A percentile compares a stretch with the other conserved stretches of the same genome.
phyloP scores from a whole-genome alignment of 2,113 vertebrate genomes.

The Nyctibius bracteatus region DNA sequence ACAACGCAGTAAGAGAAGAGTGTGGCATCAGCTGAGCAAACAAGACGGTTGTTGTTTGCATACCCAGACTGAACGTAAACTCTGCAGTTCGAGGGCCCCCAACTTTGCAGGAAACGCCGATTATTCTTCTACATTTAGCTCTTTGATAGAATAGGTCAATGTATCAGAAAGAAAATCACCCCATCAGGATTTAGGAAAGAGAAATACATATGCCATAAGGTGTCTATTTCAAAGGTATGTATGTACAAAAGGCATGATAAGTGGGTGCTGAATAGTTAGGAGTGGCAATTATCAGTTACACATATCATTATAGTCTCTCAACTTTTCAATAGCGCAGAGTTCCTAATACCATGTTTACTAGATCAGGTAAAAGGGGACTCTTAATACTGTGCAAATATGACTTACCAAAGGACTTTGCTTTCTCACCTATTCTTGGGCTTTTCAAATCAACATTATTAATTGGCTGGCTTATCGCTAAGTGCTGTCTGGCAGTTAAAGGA shows the following conservation, averaged over 20 bases:
- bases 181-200: not conserved
- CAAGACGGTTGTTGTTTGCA: not conserved
- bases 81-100: not conserved
- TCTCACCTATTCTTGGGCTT: constrained; percentile 68
- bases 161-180: not conserved
- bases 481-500: constrained; percentile 71
- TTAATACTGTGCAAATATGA: constrained; percentile 68
- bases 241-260: constrained; percentile 41
- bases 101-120: not conserved
- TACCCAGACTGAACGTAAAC: not conserved
- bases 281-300: constrained; percentile 19
- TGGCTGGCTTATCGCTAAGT: constrained; percentile 68
- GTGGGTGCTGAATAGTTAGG: constrained; percentile 8
- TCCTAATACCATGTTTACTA: constrained; percentile 56
- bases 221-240: constrained; percentile 30
- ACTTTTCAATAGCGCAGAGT: constrained; percentile 13
- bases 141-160: not conserved
- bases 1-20: not conserved
- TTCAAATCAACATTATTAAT: constrained; percentile 68
- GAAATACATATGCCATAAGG: not conserved
- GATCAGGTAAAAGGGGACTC: constrained; percentile 49
- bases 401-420: constrained; percentile 65
- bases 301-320: not conserved
- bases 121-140: not conserved
- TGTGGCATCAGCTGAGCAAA: constrained; percentile 61